Percentiles rank a stretch among this genome's conserved stretches.
Evolutionary conservation across 2,888 invertebrate species (phyloP).

Genomic region (Stenoptilia bipunctidactyla): DNA sequence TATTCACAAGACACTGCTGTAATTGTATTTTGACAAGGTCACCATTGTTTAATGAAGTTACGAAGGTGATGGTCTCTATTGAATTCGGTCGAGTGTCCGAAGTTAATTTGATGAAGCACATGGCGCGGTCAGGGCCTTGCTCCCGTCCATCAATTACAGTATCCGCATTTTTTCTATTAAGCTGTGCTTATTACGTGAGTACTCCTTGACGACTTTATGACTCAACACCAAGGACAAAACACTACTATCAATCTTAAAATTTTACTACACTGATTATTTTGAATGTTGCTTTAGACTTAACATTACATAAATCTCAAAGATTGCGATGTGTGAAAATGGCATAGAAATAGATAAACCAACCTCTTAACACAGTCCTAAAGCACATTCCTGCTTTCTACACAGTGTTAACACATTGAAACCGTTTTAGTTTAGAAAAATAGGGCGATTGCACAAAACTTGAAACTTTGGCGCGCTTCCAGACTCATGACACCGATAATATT

Average conservation of each 20-base stretch:
- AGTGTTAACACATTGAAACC: conserved; percentile 40
- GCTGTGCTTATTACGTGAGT: conserved; percentile 52
- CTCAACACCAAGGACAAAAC: conserved; percentile 47
- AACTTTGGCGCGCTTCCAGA: conserved; percentile 58
- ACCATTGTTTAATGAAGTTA: conserved; percentile 13
- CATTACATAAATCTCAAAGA: too few relatives aligned
- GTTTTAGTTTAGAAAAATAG: conserved; percentile 65
- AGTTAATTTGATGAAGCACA: conserved; percentile 1
- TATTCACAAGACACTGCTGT: too few relatives aligned
- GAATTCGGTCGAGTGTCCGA: conserved; percentile 13
- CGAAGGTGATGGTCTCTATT: conserved; percentile 15
- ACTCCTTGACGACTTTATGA: conserved; percentile 42
- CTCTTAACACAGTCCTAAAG: too few relatives aligned
- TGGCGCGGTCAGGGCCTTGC: conserved; percentile 47
- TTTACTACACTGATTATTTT: conserved; percentile 21
- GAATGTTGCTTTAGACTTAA: too few relatives aligned
- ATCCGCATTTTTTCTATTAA: conserved; percentile 60
- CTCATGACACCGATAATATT: conserved; percentile 48
- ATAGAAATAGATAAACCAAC: too few relatives aligned
- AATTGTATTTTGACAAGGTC: conserved; percentile 26
- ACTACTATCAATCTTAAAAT: conserved; percentile 31
- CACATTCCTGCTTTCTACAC: conserved; percentile 15
- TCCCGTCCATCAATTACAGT: conserved; percentile 57
- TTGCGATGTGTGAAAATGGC: too few relatives aligned
- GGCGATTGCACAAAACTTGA: conserved; percentile 66